A percentile compares a stretch with the other conserved stretches of the same genome.
phyloP scores from a whole-genome alignment of 2,888 invertebrate genomes.

The Plagodis dolabraria region DNA sequence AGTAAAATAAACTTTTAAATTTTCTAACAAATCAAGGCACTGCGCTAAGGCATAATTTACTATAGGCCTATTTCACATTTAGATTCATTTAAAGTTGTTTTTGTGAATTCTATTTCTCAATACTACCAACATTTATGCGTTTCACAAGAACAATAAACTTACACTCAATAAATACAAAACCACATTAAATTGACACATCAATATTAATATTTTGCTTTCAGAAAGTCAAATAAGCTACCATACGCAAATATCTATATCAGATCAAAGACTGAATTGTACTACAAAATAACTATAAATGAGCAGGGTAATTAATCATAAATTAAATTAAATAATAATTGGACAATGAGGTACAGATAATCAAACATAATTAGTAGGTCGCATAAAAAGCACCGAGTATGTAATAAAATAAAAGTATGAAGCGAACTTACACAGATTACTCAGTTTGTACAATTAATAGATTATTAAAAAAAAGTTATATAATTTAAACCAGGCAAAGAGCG shows the following conservation, averaged over 20 bases:
- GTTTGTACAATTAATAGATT: too few relatives aligned
- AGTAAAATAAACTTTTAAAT: constrained; percentile 8
- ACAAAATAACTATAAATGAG: too few relatives aligned
- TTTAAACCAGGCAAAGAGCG: background rate
- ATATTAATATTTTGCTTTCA: background rate
- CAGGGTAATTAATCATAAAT: too few relatives aligned
- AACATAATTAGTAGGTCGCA: too few relatives aligned
- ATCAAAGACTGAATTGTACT: too few relatives aligned
- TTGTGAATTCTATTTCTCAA: background rate
- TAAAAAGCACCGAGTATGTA: too few relatives aligned
- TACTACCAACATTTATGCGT: constrained; percentile 5
- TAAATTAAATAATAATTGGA: too few relatives aligned
- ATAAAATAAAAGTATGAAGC: too few relatives aligned
- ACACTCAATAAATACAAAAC: background rate
- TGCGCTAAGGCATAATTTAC: constrained; percentile 17
- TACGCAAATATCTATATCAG: too few relatives aligned
- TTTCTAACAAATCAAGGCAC: constrained; percentile 16
- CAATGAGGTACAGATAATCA: too few relatives aligned
- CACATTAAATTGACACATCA: background rate
- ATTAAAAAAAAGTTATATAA: background rate
- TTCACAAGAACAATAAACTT: constrained; percentile 16
- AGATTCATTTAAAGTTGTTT: background rate
- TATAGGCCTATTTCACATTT: background rate
- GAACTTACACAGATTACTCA: too few relatives aligned
- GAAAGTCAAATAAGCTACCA: background rate